Percentiles rank a stretch among this genome's conserved stretches.
phyloP scores from a whole-genome alignment of 2,888 invertebrate genomes.

The Venusia cambrica region DNA sequence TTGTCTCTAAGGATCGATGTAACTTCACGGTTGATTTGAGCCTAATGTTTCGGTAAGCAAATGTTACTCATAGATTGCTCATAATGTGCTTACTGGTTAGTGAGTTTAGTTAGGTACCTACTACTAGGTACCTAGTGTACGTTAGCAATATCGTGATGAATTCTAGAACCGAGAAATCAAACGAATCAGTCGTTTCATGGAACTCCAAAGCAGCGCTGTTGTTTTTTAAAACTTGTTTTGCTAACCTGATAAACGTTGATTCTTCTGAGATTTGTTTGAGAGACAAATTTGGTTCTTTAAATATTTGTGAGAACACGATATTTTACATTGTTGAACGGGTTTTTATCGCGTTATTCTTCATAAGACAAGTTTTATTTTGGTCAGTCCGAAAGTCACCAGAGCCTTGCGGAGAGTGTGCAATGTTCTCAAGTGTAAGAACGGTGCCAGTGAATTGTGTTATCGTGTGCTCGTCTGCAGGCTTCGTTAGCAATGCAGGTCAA shows the following conservation, averaged over 20 bases:
- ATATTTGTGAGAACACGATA: too few relatives aligned
- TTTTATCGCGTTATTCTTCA: too few relatives aligned
- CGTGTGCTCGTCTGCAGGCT: constrained; percentile 46
- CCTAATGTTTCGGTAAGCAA: constrained; percentile 5
- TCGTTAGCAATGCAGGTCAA: constrained; percentile 65
- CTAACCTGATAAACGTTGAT: neutral
- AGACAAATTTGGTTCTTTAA: too few relatives aligned
- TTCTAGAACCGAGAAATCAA: constrained; percentile 8
- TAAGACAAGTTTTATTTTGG: too few relatives aligned
- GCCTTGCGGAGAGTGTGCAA: constrained; percentile 21
- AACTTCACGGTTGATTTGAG: constrained; percentile 4
- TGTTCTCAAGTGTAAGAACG: constrained; percentile 32
- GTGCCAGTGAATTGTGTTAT: constrained; percentile 43
- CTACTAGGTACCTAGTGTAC: constrained; percentile 2
- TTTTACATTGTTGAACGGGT: too few relatives aligned
- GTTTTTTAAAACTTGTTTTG: neutral
- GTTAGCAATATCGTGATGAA: constrained; percentile 7
- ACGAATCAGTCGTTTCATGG: constrained; percentile 14
- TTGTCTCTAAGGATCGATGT: neutral
- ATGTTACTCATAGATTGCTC: constrained; percentile 9
- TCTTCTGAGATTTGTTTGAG: constrained; percentile 1
- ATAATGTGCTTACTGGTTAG: constrained; percentile 7
- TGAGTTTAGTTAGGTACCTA: constrained; percentile 5
- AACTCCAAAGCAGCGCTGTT: constrained; percentile 3
- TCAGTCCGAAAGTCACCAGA: too few relatives aligned